Conservation (phyloP, 2,113 vertebrate species). For the Tiliqua scincoides region DNA sequence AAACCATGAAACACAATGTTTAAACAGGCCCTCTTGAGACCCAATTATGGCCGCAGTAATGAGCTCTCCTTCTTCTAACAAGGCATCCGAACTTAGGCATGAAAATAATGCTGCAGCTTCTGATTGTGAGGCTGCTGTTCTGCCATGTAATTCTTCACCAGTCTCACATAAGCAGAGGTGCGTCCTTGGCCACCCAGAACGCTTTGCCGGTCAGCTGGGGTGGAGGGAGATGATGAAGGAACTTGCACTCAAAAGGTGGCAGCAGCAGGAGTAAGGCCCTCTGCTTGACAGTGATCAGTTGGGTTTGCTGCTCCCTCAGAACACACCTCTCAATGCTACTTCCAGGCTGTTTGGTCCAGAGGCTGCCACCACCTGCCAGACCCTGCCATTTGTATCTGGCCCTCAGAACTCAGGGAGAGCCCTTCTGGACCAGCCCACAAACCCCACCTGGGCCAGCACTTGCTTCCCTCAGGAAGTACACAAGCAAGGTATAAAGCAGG, state of each 20-base stretch:
- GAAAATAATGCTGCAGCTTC: neutral
- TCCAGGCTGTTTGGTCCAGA: no score
- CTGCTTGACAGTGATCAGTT: no score
- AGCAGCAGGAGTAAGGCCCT: no score
- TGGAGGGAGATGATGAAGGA: no score
- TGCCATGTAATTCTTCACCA: neutral
- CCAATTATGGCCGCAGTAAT: neutral
- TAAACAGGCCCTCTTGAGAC: accelerated
- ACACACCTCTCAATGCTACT: neutral
- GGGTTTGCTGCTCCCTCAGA: neutral
- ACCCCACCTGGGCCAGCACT: no score
- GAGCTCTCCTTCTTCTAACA: neutral
- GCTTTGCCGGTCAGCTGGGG: neutral
- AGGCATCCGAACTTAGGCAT: neutral
- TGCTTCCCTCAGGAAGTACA: no score
- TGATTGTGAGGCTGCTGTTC: neutral
- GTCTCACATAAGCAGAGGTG: neutral
- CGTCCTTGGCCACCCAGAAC: neutral
- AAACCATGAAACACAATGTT: neutral
- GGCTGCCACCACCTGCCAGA: no score
- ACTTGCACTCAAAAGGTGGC: neutral
- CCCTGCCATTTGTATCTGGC: no score
- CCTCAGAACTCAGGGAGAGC: no score
- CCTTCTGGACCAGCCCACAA: no score
- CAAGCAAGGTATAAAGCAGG: no score